Percentiles rank a stretch among this genome's conserved stretches.
Conservation (phyloP, 2,113 vertebrate species). For the rabbit (Oryctolagus cuniculus) region mOryCun1.1 NC_091442.1:76675001-76675500, state of each 20-base stretch:
- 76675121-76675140: neutral
- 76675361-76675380: conserved; percentile 7
- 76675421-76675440: no score
- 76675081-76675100: neutral
- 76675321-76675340: neutral
- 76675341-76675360: conserved; percentile 13
- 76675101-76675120: neutral
- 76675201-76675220: neutral
- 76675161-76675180: neutral
- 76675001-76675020: neutral
- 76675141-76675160: neutral
- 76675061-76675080: neutral
- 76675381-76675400: no score
- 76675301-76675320: neutral
- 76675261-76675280: neutral
- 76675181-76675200: neutral
- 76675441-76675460: no score
- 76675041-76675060: neutral
- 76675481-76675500: no score
- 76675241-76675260: neutral
- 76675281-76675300: conserved; percentile 24
- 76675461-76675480: no score
- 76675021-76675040: neutral
- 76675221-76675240: neutral
- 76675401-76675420: no score